Conservation (phyloP, 2,797 vertebrate species). For the Taeniopygia guttata region DNA sequence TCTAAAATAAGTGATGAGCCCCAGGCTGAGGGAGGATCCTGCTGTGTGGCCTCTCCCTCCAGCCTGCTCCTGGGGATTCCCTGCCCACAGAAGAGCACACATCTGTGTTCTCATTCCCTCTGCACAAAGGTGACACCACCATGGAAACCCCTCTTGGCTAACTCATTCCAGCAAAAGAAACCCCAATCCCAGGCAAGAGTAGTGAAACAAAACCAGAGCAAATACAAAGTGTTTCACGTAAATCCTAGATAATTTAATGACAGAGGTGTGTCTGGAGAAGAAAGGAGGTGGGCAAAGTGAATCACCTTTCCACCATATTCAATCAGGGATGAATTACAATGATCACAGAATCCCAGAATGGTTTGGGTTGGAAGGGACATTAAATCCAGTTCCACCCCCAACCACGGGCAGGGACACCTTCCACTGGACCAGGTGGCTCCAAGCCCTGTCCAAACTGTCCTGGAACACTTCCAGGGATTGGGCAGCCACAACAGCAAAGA, state of each 20-base stretch:
- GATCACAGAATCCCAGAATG: neutral
- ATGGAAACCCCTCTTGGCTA: neutral
- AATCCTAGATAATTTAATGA: neutral
- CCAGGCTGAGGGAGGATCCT: neutral
- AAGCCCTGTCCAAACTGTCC: neutral
- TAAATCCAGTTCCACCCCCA: neutral
- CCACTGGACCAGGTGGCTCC: neutral
- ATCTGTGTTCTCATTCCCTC: neutral
- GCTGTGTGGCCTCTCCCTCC: neutral
- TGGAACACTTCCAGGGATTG: neutral
- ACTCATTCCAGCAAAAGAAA: neutral
- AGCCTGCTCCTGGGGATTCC: neutral
- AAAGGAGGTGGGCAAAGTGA: neutral
- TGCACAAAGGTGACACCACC: neutral
- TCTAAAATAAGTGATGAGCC: neutral
- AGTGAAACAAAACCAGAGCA: neutral
- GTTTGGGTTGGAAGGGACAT: rapidly evolving
- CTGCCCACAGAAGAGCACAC: neutral
- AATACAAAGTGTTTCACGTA: neutral
- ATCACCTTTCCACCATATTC: neutral
- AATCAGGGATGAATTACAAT: neutral
- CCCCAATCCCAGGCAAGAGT: neutral
- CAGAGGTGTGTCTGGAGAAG: neutral
- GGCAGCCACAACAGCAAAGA: neutral
- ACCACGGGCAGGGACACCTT: neutral